phyloP scores from a whole-genome alignment of 2,888 invertebrate species.

The Syrphus vitripennis region DNA sequence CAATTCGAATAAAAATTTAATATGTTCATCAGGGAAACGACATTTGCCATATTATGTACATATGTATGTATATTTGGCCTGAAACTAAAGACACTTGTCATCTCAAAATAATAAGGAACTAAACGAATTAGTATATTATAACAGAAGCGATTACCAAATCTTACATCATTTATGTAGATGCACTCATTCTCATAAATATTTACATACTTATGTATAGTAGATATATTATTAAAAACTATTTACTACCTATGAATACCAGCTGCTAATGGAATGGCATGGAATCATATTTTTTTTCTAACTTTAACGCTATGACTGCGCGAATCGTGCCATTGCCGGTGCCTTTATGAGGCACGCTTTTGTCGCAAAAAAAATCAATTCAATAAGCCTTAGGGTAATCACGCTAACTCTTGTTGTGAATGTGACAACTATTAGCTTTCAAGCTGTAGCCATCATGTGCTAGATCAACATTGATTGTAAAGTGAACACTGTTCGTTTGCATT shows the following conservation, averaged over 20 bases:
- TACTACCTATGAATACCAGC: too few relatives aligned
- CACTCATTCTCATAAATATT: background rate
- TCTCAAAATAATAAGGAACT: background rate
- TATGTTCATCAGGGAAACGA: too few relatives aligned
- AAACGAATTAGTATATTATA: background rate
- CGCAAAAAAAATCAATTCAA: constrained; percentile 42
- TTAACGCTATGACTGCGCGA: constrained; percentile 12
- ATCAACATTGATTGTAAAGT: constrained; percentile 22
- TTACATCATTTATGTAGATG: background rate
- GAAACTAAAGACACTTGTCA: too few relatives aligned
- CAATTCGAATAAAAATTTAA: too few relatives aligned
- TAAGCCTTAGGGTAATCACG: constrained; percentile 47
- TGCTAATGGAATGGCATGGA: background rate
- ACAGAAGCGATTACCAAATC: background rate
- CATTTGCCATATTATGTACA: too few relatives aligned
- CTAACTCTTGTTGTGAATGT: constrained; percentile 30
- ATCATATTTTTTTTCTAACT: background rate
- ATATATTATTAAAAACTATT: background rate
- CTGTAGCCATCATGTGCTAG: constrained; percentile 14
- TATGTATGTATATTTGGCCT: too few relatives aligned
- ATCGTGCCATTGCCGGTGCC: constrained; percentile 50
- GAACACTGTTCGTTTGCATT: constrained; percentile 15
- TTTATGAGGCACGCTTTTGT: constrained; percentile 59
- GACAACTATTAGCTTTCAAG: constrained; percentile 50
- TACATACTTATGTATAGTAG: too few relatives aligned